Evolutionary conservation across 2,113 vertebrate species (phyloP).

Genomic region (Vidua macroura): DNA sequence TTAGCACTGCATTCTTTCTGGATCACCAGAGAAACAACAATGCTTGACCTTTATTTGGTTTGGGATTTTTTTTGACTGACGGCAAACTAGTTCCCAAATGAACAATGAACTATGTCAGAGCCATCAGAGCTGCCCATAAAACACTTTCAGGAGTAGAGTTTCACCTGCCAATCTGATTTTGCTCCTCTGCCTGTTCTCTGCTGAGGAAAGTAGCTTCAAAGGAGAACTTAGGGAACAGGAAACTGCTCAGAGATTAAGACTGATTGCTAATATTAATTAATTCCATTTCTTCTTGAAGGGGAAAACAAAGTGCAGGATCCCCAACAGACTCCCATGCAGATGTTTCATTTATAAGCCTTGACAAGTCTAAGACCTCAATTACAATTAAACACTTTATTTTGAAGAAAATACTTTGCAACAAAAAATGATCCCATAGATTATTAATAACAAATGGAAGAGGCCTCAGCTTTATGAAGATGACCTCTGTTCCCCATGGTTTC

Average conservation of each 20-base stretch:
- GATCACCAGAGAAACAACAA: constrained; percentile 23
- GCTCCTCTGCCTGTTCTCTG: not conserved
- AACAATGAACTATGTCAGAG: constrained; percentile 11
- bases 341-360: constrained; percentile 23
- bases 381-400: constrained; percentile 27
- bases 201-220: constrained; percentile 37
- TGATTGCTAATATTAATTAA: constrained; percentile 53
- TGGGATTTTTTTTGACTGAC: not conserved
- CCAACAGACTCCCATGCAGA: not conserved
- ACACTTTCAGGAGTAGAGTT: constrained; percentile 30
- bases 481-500: not conserved
- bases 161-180: constrained; percentile 50
- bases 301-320: constrained; percentile 18
- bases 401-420: not conserved
- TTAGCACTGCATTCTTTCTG: not conserved
- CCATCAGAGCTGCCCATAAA: not conserved
- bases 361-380: not conserved
- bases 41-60: constrained; percentile 25
- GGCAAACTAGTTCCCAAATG: not conserved
- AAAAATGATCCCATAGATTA: not conserved
- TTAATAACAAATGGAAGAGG: not conserved
- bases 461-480: not conserved
- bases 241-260: constrained; percentile 39
- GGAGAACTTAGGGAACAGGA: not conserved
- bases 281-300: not conserved